Conservation (phyloP, 2,113 vertebrate species). For the Helogale parvula region DNA sequence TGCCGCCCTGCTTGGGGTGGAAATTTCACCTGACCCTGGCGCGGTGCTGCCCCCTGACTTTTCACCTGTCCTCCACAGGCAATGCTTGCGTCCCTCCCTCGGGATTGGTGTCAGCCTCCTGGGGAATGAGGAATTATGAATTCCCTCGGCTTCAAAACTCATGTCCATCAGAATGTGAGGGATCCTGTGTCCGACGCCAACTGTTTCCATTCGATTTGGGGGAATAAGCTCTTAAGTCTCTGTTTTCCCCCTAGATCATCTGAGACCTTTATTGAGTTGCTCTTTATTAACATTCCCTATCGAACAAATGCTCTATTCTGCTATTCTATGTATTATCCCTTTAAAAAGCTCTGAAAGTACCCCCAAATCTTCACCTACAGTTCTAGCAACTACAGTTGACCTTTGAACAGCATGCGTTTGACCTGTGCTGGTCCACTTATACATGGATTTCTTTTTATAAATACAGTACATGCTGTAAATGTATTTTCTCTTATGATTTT, state of each 20-base stretch:
- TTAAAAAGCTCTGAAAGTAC: neutral
- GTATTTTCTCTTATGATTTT: neutral
- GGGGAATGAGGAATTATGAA: neutral
- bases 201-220: neutral
- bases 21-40: neutral
- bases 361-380: neutral
- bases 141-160: neutral
- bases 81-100: neutral
- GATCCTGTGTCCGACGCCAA: neutral
- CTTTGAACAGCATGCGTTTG: neutral
- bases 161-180: neutral
- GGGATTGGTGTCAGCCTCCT: neutral
- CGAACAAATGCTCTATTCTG: neutral
- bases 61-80: neutral
- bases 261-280: neutral
- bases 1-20: neutral
- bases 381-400: neutral
- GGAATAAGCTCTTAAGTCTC: constrained; percentile 22
- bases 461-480: neutral
- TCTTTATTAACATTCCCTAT: constrained; percentile 1
- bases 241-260: neutral
- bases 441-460: neutral
- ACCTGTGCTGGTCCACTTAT: neutral
- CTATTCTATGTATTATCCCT: neutral
- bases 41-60: neutral